Percentiles rank a stretch among this genome's conserved stretches.
These are phyloP conservation scores for Myotis planiceps DNA, from an alignment of 2,797 vertebrate species.

Conservation along the genomic window DNA sequence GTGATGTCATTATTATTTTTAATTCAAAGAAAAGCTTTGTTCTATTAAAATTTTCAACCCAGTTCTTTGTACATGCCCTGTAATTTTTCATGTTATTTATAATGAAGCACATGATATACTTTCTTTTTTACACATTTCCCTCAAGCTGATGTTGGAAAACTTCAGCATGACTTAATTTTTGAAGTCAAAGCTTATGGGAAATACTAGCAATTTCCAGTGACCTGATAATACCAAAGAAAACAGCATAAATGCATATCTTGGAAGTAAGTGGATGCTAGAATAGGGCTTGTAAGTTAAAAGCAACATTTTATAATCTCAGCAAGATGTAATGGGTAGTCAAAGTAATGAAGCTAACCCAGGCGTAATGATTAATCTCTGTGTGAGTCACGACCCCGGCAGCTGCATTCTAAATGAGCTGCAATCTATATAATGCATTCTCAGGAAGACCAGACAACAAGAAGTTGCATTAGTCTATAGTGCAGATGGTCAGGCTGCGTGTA, in stretches of 20 bases:
- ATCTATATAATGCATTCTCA: slow-evolving; percentile 88
- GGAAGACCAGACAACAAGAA: slow-evolving; percentile 85
- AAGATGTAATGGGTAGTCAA: slow-evolving; percentile 86
- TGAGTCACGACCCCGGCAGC: slow-evolving; percentile 86
- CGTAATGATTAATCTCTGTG: slow-evolving; percentile 87
- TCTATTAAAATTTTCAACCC: slow-evolving; percentile 8
- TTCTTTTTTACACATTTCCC: slow-evolving; percentile 29
- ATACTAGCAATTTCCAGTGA: slow-evolving; percentile 70
- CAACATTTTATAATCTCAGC: slow-evolving; percentile 87
- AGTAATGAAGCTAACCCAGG: slow-evolving; percentile 86
- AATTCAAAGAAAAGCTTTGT: slow-evolving; percentile 40
- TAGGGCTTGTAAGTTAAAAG: slow-evolving; percentile 86
- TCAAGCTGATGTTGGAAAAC: neutral
- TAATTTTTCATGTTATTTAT: slow-evolving; percentile 59
- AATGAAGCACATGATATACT: slow-evolving; percentile 8
- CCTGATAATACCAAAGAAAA: slow-evolving; percentile 77
- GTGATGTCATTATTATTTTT: slow-evolving; percentile 55
- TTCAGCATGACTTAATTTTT: slow-evolving; percentile 68
- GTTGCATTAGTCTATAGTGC: slow-evolving; percentile 80
- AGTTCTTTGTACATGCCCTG: neutral
- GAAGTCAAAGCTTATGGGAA: slow-evolving; percentile 63
- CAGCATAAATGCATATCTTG: slow-evolving; percentile 66
- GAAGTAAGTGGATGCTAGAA: slow-evolving; percentile 84
- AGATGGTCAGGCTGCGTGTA: slow-evolving; percentile 79
- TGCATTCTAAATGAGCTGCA: slow-evolving; percentile 87